These are phyloP conservation scores for Diabrotica virgifera DNA, from an alignment of 1,140 invertebrate genomes.

Conservation along the genomic window DNA sequence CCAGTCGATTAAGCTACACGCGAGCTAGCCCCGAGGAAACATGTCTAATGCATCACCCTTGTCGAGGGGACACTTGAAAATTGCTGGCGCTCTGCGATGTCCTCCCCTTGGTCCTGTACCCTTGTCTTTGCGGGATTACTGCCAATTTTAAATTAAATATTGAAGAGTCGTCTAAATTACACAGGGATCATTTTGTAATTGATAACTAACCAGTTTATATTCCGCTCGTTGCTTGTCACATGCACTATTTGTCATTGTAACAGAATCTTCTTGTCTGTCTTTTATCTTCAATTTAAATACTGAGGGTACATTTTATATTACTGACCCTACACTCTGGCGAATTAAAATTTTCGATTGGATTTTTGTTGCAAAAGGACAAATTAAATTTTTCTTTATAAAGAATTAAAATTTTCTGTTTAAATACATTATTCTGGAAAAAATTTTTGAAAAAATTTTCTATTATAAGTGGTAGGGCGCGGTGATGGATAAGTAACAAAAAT, in stretches of 20 bases:
- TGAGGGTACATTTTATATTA: slow-evolving; percentile 1
- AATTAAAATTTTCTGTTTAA: too few species aligned
- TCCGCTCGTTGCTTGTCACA: slow-evolving; percentile 11
- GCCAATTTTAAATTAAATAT: slow-evolving; percentile 29
- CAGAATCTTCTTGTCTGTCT: too few species aligned
- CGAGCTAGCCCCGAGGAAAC: slow-evolving; percentile 31
- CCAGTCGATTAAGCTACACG: slow-evolving; percentile 33
- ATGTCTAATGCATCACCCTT: slow-evolving; percentile 35
- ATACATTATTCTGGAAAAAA: too few species aligned
- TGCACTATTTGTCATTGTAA: slow-evolving; percentile 7
- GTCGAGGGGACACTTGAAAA: slow-evolving; percentile 34
- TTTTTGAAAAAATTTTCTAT: too few species aligned
- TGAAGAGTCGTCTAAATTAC: slow-evolving; percentile 24
- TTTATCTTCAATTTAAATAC: neutral
- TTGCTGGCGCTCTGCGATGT: slow-evolving; percentile 20
- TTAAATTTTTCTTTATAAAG: too few species aligned
- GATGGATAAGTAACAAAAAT: too few species aligned
- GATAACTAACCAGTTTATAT: slow-evolving; percentile 12
- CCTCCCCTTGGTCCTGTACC: slow-evolving; percentile 18
- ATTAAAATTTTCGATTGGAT: too few species aligned
- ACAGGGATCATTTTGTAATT: slow-evolving; percentile 14
- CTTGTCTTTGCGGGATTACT: slow-evolving; percentile 27
- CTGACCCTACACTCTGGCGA: neutral
- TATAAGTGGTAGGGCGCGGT: too few species aligned
- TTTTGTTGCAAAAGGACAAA: too few species aligned